phyloP scores from a whole-genome alignment of 2,797 vertebrate species.

The Pteropus rufus region DNA sequence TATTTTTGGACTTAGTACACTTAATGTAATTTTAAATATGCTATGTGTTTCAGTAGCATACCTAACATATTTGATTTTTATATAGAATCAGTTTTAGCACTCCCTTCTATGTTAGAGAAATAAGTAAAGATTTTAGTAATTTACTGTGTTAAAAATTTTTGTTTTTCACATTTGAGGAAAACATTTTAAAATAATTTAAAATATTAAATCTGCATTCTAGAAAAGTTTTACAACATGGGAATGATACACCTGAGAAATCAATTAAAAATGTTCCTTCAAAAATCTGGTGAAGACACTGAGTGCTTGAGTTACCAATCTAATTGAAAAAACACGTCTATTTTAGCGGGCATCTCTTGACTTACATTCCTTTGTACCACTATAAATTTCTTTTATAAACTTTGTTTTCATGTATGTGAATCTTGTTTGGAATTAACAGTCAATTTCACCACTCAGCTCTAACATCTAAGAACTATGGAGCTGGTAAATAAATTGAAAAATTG shows the following conservation, averaged over 20 bases:
- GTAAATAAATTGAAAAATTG: background rate
- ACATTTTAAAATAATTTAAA: background rate
- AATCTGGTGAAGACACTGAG: background rate
- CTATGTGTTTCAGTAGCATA: background rate
- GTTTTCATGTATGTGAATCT: background rate
- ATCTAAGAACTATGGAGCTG: background rate
- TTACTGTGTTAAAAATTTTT: background rate
- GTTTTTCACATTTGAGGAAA: background rate
- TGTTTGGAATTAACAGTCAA: background rate
- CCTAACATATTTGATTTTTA: background rate
- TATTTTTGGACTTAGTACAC: background rate
- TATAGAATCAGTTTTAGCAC: background rate
- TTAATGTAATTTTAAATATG: background rate
- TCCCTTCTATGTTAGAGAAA: background rate
- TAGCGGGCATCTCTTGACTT: background rate
- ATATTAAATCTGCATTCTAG: background rate
- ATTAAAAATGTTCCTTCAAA: background rate
- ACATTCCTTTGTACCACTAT: background rate
- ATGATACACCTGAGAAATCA: background rate
- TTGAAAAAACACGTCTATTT: background rate
- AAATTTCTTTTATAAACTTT: background rate
- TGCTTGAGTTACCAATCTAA: background rate
- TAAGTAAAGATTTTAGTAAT: background rate
- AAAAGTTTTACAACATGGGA: background rate
- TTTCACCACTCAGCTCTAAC: background rate